Base-by-base conservation (phyloP, 2,797 vertebrate species). In the Spinibarbus caldwelli region DNA sequence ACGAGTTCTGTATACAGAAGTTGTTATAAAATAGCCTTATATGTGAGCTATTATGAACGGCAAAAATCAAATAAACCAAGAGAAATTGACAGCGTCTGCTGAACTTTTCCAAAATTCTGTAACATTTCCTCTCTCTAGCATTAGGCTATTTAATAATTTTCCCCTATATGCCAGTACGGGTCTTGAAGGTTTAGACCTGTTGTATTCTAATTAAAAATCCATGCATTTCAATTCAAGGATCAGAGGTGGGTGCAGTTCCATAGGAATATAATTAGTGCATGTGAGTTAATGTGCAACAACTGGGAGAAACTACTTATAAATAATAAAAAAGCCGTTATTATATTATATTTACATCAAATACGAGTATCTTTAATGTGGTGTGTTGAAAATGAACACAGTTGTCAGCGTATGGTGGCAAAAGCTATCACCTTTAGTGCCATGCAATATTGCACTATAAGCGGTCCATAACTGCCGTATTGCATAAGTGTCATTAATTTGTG, bases 381-480 rank as follows among this genome's bases (percentile, higher is more conserved):
- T 49, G 49, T 26, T 73, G 26, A 67, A 66, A 67, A 80, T 12
- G 6, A 52, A 34, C 82, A 85, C 59, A 79, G 91, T 90, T 88
- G 54, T 88, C 92, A 90, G 84, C 54, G 81, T 86, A 70, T 64
- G 54, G 12, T 17, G 45, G 21, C 49, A 45, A 82, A 57, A 45
- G 19, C 21, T 34, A 17, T 77, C 75, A 78, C 90, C 86, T 91
- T 89, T 86, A 91, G 93, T 93, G 92, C 91, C 92, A 92, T 93
- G 93, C 96, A 96, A 96, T 97, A 96, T 96, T 96, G 96, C 96
- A 97, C 94, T 96, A 96, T 97, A 97, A 98, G 96, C 96, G 97
- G 95, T 94, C 96, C 96, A 97, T 97, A 97, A 98, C 97, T 96
- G 96, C 97, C 97, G 97, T 97, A 97, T 97, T 97, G 96, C 97